Evolutionary conservation across 2,888 invertebrate genomes (phyloP).

Genomic region (Andrena trimmerana): DNA sequence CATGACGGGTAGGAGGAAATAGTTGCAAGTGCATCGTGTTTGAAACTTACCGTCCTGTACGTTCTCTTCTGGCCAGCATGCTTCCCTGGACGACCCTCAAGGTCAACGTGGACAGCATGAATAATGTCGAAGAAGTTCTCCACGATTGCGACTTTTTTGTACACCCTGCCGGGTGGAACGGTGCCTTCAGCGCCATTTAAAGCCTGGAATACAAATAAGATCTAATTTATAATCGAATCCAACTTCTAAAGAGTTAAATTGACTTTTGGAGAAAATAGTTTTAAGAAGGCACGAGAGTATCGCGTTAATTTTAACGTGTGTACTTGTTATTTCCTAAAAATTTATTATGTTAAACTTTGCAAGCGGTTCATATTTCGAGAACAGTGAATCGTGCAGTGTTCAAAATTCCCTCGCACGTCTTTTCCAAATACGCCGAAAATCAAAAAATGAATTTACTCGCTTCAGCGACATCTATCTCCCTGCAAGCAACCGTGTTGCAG

Average conservation of each 20-base stretch:
- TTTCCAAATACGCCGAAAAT: neutral
- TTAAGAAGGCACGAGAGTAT: neutral
- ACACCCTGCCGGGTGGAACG: constrained; percentile 87
- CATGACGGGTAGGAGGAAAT: neutral
- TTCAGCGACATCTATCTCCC: constrained; percentile 27
- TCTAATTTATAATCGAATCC: constrained; percentile 27
- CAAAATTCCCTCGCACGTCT: neutral
- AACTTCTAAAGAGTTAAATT: neutral
- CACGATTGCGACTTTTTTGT: constrained; percentile 97
- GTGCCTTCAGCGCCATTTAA: constrained; percentile 87
- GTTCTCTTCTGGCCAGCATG: constrained; percentile 99
- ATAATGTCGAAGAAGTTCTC: constrained; percentile 99
- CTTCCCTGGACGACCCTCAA: constrained; percentile 96
- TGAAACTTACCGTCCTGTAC: constrained; percentile 95
- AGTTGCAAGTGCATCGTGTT: neutral
- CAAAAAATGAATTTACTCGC: neutral
- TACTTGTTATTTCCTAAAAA: too few species aligned
- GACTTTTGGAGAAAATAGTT: neutral
- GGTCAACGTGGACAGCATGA: constrained; percentile 97
- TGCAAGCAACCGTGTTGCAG: neutral
- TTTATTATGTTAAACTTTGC: too few species aligned
- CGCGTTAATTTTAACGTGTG: neutral
- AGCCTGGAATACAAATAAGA: constrained; percentile 86
- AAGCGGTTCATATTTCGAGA: too few species aligned
- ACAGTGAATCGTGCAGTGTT: neutral